Base-by-base conservation (phyloP, 1,140 invertebrate species). In the Chlorops oryzae region DNA sequence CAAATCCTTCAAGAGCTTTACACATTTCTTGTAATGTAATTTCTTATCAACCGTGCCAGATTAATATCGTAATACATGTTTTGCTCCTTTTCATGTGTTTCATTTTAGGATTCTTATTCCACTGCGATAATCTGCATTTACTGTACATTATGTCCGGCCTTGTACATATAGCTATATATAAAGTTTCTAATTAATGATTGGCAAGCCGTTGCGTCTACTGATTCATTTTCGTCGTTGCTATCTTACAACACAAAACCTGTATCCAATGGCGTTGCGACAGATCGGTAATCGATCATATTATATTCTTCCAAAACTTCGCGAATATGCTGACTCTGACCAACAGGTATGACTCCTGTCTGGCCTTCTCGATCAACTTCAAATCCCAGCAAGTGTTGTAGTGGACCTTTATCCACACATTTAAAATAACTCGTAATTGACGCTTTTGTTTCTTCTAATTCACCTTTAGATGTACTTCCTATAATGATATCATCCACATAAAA, bases 261-360 rank as follows among this genome's bases (percentile, higher is more conserved):
- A 7, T 38, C 17, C 9, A 38, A 17, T 13, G 17, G 37, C 17
- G 37, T 12, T 38, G 37, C 9, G 6, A 38, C 37, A 6, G 37
- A 17, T 38, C 15, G 7, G 17, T 17, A 38, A 38, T 38, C 17
- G 10, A 12, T 6, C 37, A 38, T 38, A 6, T 17, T 17, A 7
- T 17, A 38, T 5, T 7, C 6, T 9, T 17, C 5, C 18, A 40
- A 21, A 15, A 40, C 10, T 20, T 21, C 22, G 2, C 22, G 12
- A 12, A 72, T 27, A 52, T 50, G 46, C 65, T 60, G 34, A 43
- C 20, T 27, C 25, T 22, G 27, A 35, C 27, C n/a, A 9, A 35
- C 21, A 34, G 5, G 20, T 34, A 28, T 7, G 15, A 10, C 3
- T 9, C 17, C 23, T 32, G 44, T 32, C n/a, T 46, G 15, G 2